Base-by-base conservation (phyloP, 2,113 vertebrate species). In the Muscicapa adusta region DNA sequence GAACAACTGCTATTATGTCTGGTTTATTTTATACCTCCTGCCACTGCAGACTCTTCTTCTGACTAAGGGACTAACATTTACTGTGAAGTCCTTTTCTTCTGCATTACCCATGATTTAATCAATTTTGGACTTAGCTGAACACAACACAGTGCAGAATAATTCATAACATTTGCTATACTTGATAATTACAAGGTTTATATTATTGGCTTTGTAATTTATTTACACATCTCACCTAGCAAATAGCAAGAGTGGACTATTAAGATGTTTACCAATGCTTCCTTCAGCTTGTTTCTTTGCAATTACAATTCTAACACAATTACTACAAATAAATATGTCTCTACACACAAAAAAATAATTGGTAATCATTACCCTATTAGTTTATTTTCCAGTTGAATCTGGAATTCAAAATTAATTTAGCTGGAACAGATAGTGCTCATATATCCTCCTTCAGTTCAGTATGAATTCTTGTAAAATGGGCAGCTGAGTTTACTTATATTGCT, bases 271-370 rank as follows among this genome's bases (percentile, higher is more conserved):
- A 51, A 53, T 54, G 19, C 45, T 92, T 90, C 45, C 57, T 88
- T 89, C n/a, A 85, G 6, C n/a, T 82, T 74, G 13, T 42, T 68
- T 72, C 61, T 94, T 89, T 91, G 78, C 56, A 81, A 76, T 94
- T 93, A 65, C 0, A 17, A 33, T 79, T 89, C 61, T 74, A 61
- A 85, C n/a, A 78, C 68, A 82, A 62, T 51, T 83, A 66, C n/a
- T 96, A 40, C 80, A 85, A 89, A 81, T 71, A 89, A 89, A 84
- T 85, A 72, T 23, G 10, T 87, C n/a, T 95, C 47, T 75, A 58
- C 71, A 8, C 10, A 9, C 88, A 72, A 68, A 68, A 34, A 62
- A 58, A 51, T 48, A 6, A 6, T 14, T 40, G 2, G 14, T 33
- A 28, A 61, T 67, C 12, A 26, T 83, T 86, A 57, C 26, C 4